These are phyloP conservation scores for Neosilurus mollespiculum DNA, from an alignment of 2,797 vertebrate species.

Conservation along the genomic window DNA sequence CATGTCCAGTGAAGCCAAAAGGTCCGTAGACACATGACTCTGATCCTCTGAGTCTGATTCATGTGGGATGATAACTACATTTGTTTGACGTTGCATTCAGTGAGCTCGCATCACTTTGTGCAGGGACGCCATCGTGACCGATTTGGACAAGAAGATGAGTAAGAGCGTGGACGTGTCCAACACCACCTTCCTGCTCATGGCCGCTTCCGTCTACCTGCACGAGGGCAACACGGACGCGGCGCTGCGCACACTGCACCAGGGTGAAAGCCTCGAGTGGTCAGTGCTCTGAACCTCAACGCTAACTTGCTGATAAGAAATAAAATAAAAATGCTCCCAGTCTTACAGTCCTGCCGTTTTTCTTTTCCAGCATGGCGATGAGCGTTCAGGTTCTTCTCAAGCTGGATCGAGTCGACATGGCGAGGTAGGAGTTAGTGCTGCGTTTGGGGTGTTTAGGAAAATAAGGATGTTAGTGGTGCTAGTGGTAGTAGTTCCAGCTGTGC, in stretches of 20 bases:
- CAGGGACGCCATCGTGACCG: constrained; percentile 84
- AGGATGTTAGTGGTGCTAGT: no score
- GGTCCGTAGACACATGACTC: constrained; percentile 65
- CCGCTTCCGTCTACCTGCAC: constrained; percentile 88
- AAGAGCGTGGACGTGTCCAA: constrained; percentile 88
- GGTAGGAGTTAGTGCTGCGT: constrained; percentile 68
- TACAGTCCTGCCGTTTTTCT: no score
- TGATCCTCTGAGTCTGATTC: no score
- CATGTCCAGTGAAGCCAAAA: constrained; percentile 80
- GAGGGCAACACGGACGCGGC: constrained; percentile 85
- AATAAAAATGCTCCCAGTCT: no score
- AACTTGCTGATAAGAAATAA: no score
- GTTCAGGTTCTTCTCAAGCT: constrained; percentile 90
- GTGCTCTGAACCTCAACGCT: constrained; percentile 21
- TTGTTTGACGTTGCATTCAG: background rate
- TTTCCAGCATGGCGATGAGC: constrained; percentile 85
- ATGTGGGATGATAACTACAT: background rate
- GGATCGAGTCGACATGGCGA: constrained; percentile 90
- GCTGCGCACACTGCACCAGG: constrained; percentile 87
- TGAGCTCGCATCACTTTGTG: background rate
- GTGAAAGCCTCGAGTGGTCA: constrained; percentile 92
- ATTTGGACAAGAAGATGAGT: constrained; percentile 90
- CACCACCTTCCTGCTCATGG: constrained; percentile 91
- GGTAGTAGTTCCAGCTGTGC: no score
- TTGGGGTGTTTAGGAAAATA: no score